Conservation (phyloP, 92 coral and sea anemone genomes). For the Desmophyllum pertusum region DNA sequence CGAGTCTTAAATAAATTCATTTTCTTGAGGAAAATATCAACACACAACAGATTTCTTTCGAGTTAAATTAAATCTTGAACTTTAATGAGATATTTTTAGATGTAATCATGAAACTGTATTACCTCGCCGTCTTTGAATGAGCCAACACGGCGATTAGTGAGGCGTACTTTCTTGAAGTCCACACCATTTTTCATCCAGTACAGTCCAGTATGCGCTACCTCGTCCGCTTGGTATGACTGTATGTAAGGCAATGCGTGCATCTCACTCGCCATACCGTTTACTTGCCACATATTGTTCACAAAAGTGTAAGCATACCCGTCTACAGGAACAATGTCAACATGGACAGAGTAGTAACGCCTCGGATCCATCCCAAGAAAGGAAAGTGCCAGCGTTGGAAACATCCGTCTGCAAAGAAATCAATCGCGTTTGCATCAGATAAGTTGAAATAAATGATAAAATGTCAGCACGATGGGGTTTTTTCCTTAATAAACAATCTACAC, state of each 20-base stretch:
- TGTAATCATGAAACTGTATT: background rate
- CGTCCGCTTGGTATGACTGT: constrained; percentile 88
- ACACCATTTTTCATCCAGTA: constrained; percentile 95
- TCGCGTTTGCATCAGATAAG: constrained; percentile 15
- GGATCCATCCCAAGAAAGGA: constrained; percentile 85
- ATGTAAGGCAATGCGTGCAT: constrained; percentile 71
- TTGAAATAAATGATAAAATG: constrained; percentile 20
- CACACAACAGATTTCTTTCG: constrained; percentile 21
- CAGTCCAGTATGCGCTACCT: constrained; percentile 75
- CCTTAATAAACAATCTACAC: constrained; percentile 22
- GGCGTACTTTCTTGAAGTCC: constrained; percentile 83
- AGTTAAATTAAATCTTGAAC: constrained; percentile 8
- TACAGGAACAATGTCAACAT: constrained; percentile 77
- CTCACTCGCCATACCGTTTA: constrained; percentile 83
- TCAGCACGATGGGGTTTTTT: constrained; percentile 17
- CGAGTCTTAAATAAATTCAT: background rate
- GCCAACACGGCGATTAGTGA: constrained; percentile 79
- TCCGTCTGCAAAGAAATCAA: constrained; percentile 66
- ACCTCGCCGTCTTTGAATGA: constrained; percentile 88
- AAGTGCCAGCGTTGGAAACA: constrained; percentile 86
- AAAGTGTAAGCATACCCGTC: constrained; percentile 89
- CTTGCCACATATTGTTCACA: constrained; percentile 83
- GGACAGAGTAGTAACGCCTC: constrained; percentile 64
- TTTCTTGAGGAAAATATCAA: constrained; percentile 14
- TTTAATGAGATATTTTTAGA: constrained; percentile 3